Evolutionary conservation across 2,113 vertebrate species (phyloP), one percentile per base, ranked within the genome.

Genomic region (Proteles cristata): DNA sequence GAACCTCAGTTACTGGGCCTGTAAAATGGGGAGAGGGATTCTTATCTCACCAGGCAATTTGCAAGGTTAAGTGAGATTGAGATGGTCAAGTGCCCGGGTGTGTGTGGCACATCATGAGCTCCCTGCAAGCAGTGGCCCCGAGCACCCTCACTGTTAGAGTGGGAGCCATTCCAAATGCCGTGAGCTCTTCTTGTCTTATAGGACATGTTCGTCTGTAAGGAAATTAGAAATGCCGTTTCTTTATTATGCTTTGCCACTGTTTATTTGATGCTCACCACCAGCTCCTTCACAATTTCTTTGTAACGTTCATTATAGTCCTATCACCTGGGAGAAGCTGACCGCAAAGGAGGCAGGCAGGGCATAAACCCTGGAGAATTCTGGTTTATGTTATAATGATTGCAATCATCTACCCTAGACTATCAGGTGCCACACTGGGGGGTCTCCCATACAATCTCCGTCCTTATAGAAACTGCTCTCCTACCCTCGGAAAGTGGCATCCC

Each of bases 251-350:
- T 92, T 74, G 15, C 94, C 68, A n/a, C n/a, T 74, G n/a, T 86
- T 86, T 74, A 28, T 14, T 96, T 93, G 90, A 63, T 48, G 80
- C 58, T 55, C 19, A 0, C 69, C 77, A 74, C 28, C 16, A 43
- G 92, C 79, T 82, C 10, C n/a, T 48, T 87, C 31, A 19, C 11
- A 48, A 2, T 83, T 93, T 73, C 96, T 96, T 93, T 55, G 73
- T 69, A 81, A 68, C 31, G 25, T 93, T 89, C 33, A 65, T 80
- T 63, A 79, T 6, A 28, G 31, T 83, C 28, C 17, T 25, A 50
- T 79, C 50, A 58, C 63, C 53, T 31, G n/a, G 80, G 55, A 90
- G 7, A 39, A 33, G 73, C 66, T 17, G 53, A 94, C 53, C 39
- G 11, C 23, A 25, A 17, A 48, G 55, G 25, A 83, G 74, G 63